Evolutionary conservation across 2,888 invertebrate species (phyloP).

Genomic region (Abscondita cerata): DNA sequence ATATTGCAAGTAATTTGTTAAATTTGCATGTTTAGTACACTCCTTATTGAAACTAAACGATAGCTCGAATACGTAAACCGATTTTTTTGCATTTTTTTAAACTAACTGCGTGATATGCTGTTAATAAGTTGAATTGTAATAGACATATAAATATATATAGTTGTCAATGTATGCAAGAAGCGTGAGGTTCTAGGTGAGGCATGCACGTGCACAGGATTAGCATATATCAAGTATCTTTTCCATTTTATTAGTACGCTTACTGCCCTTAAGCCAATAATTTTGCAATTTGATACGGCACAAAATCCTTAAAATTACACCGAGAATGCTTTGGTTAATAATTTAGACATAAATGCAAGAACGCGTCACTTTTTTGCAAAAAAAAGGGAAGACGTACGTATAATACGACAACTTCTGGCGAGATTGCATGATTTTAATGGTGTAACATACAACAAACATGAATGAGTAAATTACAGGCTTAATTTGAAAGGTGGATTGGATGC

Average conservation of each 20-base stretch:
- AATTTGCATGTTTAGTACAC: too few relatives aligned
- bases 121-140: too few relatives aligned
- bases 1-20: too few relatives aligned
- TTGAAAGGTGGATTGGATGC: slow-evolving; percentile 22
- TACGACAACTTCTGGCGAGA: slow-evolving; percentile 6
- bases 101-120: too few relatives aligned
- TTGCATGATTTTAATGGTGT: slow-evolving; percentile 9
- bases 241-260: slow-evolving; percentile 19
- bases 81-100: too few relatives aligned
- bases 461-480: slow-evolving; percentile 23
- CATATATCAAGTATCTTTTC: slow-evolving; percentile 36
- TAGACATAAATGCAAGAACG: slow-evolving; percentile 4
- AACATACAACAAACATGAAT: slow-evolving; percentile 19
- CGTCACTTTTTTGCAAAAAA: not conserved
- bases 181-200: slow-evolving; percentile 37
- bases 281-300: slow-evolving; percentile 13
- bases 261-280: slow-evolving; percentile 18
- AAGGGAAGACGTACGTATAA: not conserved
- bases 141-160: too few relatives aligned
- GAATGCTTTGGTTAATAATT: slow-evolving; percentile 7
- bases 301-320: slow-evolving; percentile 14
- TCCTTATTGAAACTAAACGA: too few relatives aligned
- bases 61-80: too few relatives aligned
- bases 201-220: slow-evolving; percentile 43
- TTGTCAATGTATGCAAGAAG: too few relatives aligned